Base-by-base conservation (phyloP, 2,888 invertebrate genomes). In the Pammene fasciana region DNA sequence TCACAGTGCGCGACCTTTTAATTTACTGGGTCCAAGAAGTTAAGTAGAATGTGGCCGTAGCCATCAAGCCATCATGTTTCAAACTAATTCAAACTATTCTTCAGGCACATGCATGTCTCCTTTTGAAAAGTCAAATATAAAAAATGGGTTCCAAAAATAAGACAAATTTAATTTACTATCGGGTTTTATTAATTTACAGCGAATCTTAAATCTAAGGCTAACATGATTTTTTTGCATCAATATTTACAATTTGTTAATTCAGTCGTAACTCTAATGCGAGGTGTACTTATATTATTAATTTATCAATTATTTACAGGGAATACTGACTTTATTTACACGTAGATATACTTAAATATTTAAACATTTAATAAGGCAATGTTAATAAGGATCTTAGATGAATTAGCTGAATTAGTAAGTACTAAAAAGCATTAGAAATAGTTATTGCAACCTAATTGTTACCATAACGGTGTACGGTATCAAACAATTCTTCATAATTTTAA, bases 201-300 rank as follows among this genome's bases (percentile, higher is more conserved):
- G 74, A 75, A 75, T 70, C 75, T 79, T 74, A 74, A 76, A 72
- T 64, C 72, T 74, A 75, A 70, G 71, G 67, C 66, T 74, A 71
- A 55, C 61, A 67, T 67, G 45, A 73, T 68, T 56, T 55, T 70
- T 72, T 68, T 72, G 70, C 70, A 66, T 70, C 72, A 74, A 76
- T 87, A 87, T 86, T 80, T 85, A 87, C 85, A 87, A 76, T 76
- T 71, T 75, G 72, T 70, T 72, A 73, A 65, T 71, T 68, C 72
- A 72, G 72, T 74, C 70, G 72, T 79, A 78, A 78, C 68, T 77
- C 80, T 84, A 86, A 75, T 86, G 89, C 89, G 89, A 89, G 89
- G 89, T 82, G 77, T 79, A 66, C 70, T 72, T 11, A n/a, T 71
- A 52, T 79, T 72, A 46, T 18, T 66, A 70, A 57, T 14, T 57